Evolutionary conservation across 2,888 invertebrate species (phyloP), one percentile per base, ranked within the genome.

Genomic region (Drosophila macrospina): DNA sequence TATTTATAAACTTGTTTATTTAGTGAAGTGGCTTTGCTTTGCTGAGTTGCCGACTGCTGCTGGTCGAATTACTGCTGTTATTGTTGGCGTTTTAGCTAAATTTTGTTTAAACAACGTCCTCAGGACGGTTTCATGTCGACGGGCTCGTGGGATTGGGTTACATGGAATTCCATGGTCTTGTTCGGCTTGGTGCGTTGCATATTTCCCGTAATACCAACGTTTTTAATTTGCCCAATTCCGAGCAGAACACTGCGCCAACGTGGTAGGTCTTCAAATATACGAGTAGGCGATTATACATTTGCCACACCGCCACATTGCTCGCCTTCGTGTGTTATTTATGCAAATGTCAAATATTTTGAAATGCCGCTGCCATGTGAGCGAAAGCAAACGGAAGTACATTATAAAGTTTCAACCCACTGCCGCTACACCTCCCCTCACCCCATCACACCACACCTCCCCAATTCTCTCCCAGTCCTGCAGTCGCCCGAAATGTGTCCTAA

Each of bases 341-440:
- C 88, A 84, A 84, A 84, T 88, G 84, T 84, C 84, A 88, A 84
- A 88, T 86, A 84, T 88, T 83, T 86, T 84, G 84, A 84, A 78
- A 83, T 80, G 80, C 69, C 81, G 84, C 79, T 81, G 79, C 81
- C 80, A 86, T 86, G 85, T 78, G 80, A 82, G 75, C 80, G 75
- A 81, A 81, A 72, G 87, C 79, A 67, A 86, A 73, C 83, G 85
- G 87, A 84, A 84, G 83, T 84, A 86, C 67, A 84, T 84, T 84
- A 86, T 84, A 86, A 83, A 83, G 79, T 78, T 86, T 74, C 47
- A 36, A 24, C 30, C 41, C 55, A 55, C 52, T 41, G 48, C 41
- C 63, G 34, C 26, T 30, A 28, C 54, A 20, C 34, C 13, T 0
- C 13, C 1, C 32, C 30, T n/a, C n/a, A n/a, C n/a, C n/a, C n/a